phyloP scores from a whole-genome alignment of 2,888 invertebrate genomes.

The Acronicta psi region DNA sequence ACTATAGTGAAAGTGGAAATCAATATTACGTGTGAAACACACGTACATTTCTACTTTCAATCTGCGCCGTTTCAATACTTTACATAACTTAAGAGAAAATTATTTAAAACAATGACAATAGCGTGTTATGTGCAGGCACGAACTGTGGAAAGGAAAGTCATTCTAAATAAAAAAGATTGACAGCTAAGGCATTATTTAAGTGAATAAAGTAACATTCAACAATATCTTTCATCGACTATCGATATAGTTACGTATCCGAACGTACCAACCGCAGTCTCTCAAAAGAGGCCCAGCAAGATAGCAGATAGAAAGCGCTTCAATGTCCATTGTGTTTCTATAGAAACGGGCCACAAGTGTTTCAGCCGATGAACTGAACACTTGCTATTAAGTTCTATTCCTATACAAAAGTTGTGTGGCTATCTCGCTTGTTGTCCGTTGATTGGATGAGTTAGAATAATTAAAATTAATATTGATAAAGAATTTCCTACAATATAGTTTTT shows the following conservation, averaged over 20 bases:
- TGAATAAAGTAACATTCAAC: too few species aligned
- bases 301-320: slow-evolving; percentile 54
- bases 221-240: slow-evolving; percentile 19
- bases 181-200: too few species aligned
- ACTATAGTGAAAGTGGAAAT: too few species aligned
- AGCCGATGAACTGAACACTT: slow-evolving; percentile 50
- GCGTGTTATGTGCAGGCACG: too few species aligned
- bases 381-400: slow-evolving; percentile 21
- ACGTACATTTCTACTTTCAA: too few species aligned
- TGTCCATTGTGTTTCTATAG: slow-evolving; percentile 50
- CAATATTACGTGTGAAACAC: too few species aligned
- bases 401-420: slow-evolving; percentile 23
- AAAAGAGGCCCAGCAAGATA: slow-evolving; percentile 56
- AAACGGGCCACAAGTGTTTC: slow-evolving; percentile 49
- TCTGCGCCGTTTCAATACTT: too few species aligned
- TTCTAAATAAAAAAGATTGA: too few species aligned
- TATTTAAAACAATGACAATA: too few species aligned
- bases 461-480: neutral
- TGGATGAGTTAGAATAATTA: slow-evolving; percentile 5
- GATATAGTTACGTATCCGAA: slow-evolving; percentile 8
- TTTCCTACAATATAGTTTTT: too few species aligned
- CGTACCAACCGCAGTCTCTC: slow-evolving; percentile 10
- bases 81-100: too few species aligned
- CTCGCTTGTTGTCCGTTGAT: slow-evolving; percentile 7
- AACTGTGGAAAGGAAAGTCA: too few species aligned